Base-by-base conservation (phyloP, 2,797 vertebrate species). In the Eutrigla gurnardus region DNA sequence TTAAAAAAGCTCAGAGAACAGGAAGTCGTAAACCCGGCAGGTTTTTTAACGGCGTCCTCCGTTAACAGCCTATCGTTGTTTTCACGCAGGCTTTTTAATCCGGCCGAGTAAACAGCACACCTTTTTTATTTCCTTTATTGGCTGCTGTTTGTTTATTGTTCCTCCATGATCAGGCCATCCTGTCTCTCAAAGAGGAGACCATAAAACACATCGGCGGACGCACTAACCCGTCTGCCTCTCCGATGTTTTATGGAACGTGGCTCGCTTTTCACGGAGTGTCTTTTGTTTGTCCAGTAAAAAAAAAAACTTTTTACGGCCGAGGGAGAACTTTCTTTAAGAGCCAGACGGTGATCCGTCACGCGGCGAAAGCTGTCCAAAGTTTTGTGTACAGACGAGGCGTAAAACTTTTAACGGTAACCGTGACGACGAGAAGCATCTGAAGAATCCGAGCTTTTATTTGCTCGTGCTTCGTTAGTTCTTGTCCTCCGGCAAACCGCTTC, bases 71-170 rank as follows among this genome's bases (percentile, higher is more conserved):
- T 82, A 54, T 78, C 67, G 14, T 25, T 25, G 37, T 81, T 79
- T 88, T 68, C 62, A 68, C 54, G 9, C 65, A 25, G 4, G 65
- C 70, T 82, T 86, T 89, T 90, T 85, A 90, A 90, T 88, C 78
- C 49, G 73, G 37, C 69, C 32, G 62, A 91, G 85, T 90, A 86
- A 91, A 92, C 84, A 85, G 50, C 77, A 55, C 42, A 3, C 70
- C 69, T 73, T 58, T 80, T 90, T 25, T 25, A 25, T 25, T 25
- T 6, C 25, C 25, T 45, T 75, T 87, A 91, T 66, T 75, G 73
- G 83, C 73, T 62, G 17, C 79, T 68, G 73, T 82, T 81, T 89
- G 82, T 91, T 92, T 89, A 92, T 90, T 77, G 86, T 86, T 71
- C 75, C 59, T 73, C 55, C 73, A 81, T 85, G 77, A 90, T 89